Conservation (phyloP, 2,113 vertebrate species). For the Heptranchias perlo region DNA sequence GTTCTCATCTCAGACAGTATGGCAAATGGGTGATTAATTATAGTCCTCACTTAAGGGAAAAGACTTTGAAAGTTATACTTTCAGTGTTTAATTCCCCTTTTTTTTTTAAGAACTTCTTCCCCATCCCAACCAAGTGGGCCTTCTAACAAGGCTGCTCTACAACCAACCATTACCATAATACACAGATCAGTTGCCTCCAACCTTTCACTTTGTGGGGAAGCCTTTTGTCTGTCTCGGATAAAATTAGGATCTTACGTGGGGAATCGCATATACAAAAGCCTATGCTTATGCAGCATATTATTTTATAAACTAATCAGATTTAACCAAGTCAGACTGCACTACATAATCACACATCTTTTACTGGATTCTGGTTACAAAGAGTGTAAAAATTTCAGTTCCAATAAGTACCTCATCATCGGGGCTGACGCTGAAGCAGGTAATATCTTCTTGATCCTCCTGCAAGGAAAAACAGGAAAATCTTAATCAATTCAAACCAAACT, state of each 20-base stretch:
- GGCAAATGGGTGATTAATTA: neutral
- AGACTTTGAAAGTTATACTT: neutral
- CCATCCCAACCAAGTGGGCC: neutral
- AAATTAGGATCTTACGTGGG: no score
- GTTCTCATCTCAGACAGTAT: neutral
- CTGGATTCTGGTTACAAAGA: neutral
- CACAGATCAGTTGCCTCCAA: neutral
- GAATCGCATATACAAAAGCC: neutral
- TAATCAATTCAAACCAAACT: neutral
- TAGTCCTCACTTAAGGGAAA: neutral
- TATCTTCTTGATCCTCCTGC: conserved; percentile 88
- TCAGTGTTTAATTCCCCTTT: neutral
- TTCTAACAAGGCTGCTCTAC: neutral
- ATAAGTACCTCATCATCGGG: conserved; percentile 71
- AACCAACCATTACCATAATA: neutral
- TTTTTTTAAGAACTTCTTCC: neutral
- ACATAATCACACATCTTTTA: neutral
- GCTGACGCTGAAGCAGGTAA: conserved; percentile 79
- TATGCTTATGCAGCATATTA: neutral
- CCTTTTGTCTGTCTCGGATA: neutral
- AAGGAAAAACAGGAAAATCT: neutral
- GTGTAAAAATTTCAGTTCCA: neutral
- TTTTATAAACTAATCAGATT: neutral
- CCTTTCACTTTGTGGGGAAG: neutral
- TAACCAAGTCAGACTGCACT: neutral